These are phyloP conservation scores for Periphyllus acericola DNA, from an alignment of 2,888 invertebrate species.

Conservation along the genomic window DNA sequence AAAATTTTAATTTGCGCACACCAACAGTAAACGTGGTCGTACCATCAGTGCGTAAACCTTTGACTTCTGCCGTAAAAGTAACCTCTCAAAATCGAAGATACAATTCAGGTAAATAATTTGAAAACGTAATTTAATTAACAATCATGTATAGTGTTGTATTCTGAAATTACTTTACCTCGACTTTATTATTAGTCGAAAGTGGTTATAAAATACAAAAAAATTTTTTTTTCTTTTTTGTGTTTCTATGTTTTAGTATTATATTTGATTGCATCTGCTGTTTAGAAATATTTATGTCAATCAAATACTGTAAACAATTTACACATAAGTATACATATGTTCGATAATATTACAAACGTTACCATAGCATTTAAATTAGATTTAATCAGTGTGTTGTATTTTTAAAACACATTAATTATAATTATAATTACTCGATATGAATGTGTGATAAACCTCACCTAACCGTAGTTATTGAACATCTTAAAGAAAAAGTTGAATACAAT, in stretches of 20 bases:
- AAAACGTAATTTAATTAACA: not conserved
- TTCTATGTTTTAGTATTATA: too few species aligned
- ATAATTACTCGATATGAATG: not conserved
- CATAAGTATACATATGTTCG: too few species aligned
- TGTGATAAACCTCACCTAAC: not conserved
- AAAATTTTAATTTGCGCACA: constrained; percentile 33
- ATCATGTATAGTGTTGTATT: not conserved
- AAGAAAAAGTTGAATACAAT: not conserved
- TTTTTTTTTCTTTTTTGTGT: not conserved
- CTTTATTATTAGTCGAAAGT: not conserved
- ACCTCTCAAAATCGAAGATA: constrained; percentile 42
- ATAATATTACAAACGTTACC: too few species aligned
- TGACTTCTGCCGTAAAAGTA: constrained; percentile 24
- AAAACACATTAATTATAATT: not conserved
- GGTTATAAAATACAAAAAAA: not conserved
- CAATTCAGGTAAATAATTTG: constrained; percentile 17
- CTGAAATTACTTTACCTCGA: not conserved
- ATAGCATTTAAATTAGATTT: too few species aligned
- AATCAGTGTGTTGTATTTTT: not conserved
- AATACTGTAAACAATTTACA: too few species aligned
- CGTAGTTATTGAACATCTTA: too few species aligned
- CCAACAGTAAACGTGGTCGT: constrained; percentile 21
- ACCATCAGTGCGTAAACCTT: constrained; percentile 30
- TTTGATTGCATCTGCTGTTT: too few species aligned
- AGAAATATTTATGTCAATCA: too few species aligned